Evolutionary conservation across 2,113 vertebrate species (phyloP), one percentile per base, ranked within the genome.

Genomic region (Eulemur rufifrons): DNA sequence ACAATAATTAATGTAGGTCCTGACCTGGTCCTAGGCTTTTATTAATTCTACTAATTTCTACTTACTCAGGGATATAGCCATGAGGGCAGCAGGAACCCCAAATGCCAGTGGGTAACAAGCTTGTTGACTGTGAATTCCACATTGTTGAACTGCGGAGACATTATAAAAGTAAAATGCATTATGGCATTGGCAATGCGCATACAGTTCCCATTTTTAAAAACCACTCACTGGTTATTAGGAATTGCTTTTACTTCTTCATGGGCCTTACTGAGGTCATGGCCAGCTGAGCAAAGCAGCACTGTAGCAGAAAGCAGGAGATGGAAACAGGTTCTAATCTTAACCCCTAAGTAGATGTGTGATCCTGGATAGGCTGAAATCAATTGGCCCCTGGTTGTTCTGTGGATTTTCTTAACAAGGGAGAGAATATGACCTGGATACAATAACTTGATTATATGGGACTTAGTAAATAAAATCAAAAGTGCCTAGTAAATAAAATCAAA

Each of bases 91-190:
- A 54, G 99, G 99, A 84, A 99, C 99, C 37, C 99, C 99, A 50
- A 99, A 99, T 7, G 99, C 99, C 66, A 99, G 98, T 0, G 99
- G 99, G 92, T 99, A 99, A 94, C 99, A 99, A 10, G 99, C 97
- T 96, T 99, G 98, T 86, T 98, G 95, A 68, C 7, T 97, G 34
- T 99, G 93, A 98, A 99, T 99, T 64, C 99, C 99, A 89, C 99
- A 99, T 6, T 98, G 37, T 39, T 99, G 98, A 97, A 98, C 99
- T 99, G 98, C 86, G 97, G 61, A 25, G 86, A 97, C 52, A 97
- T 73, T 0, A 47, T 13, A 17, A 94, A 50, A 86, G 61, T 45
- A 68, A 50, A 92, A 54, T 45, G 63, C 25, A 77, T 80, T 37
- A 85, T 21, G 32, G 13, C 25, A n/a, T 50, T 74, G 37, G 21